Percentiles rank a stretch among this genome's conserved stretches.
These are phyloP conservation scores for Tetrao urogallus DNA, from an alignment of 2,113 vertebrate genomes.

Conservation along the genomic window DNA sequence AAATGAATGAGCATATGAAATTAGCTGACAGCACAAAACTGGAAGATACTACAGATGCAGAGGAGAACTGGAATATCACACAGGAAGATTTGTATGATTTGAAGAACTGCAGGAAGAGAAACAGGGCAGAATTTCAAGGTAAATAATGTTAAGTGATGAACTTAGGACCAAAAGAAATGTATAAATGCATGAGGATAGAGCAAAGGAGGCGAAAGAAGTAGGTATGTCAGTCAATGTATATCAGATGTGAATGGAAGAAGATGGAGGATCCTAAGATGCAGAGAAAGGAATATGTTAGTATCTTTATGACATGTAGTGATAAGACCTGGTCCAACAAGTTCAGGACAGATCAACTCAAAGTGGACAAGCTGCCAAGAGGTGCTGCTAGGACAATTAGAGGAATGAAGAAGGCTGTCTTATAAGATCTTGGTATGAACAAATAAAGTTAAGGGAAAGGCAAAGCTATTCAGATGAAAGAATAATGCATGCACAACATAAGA, in stretches of 20 bases:
- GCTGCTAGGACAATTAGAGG: background rate
- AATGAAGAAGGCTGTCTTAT: background rate
- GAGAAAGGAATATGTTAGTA: background rate
- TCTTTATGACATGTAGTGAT: background rate
- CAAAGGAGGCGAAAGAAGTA: background rate
- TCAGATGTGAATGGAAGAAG: background rate
- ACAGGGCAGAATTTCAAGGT: background rate
- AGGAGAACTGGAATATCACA: background rate
- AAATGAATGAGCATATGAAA: constrained; percentile 9
- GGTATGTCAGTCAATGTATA: background rate
- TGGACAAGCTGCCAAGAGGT: background rate
- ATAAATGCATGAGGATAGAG: background rate
- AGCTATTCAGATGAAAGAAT: background rate
- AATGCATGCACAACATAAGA: background rate
- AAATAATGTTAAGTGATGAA: background rate
- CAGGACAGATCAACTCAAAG: background rate
- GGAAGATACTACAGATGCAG: background rate
- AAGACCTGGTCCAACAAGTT: background rate
- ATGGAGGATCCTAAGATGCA: background rate
- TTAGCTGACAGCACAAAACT: background rate
- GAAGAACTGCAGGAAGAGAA: background rate
- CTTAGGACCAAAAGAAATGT: background rate
- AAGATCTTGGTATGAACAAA: background rate
- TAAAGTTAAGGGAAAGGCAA: background rate
- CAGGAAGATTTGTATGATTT: background rate